Conservation (phyloP, 2,888 invertebrate genomes). For the Temnothorax unifasciatus region DNA sequence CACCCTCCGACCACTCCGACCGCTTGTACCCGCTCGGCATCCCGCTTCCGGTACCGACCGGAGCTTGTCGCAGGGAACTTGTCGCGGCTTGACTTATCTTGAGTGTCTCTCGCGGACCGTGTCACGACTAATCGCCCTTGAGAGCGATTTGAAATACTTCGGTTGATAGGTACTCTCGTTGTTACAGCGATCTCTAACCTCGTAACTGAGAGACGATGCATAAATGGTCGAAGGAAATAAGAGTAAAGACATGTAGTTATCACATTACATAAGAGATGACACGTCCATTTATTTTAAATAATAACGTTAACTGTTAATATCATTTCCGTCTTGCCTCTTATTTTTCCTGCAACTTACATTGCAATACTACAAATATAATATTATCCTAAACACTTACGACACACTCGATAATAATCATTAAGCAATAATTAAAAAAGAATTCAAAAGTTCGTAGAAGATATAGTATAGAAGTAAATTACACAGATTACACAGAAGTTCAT, state of each 20-base stretch:
- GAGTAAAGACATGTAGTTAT: not conserved
- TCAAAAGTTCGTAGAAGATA: not conserved
- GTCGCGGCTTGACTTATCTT: constrained; percentile 44
- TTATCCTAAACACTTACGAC: not conserved
- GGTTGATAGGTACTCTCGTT: constrained; percentile 24
- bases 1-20: constrained; percentile 24
- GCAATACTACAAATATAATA: not conserved
- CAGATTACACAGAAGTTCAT: not conserved
- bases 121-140: constrained; percentile 46
- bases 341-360: not conserved
- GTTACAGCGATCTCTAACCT: constrained; percentile 17
- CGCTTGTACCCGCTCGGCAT: constrained; percentile 26
- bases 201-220: not conserved
- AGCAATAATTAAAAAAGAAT: not conserved
- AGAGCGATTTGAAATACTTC: constrained; percentile 5
- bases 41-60: constrained; percentile 42
- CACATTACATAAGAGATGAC: not conserved
- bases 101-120: constrained; percentile 22
- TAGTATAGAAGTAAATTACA: constrained; percentile 15
- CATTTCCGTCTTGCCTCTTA: not conserved
- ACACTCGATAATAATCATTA: not conserved
- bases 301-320: not conserved
- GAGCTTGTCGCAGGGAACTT: constrained; percentile 49
- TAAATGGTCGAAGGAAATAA: not conserved
- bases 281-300: not conserved